phyloP scores from a whole-genome alignment of 2,797 vertebrate genomes.

The Mus minutoides region DNA sequence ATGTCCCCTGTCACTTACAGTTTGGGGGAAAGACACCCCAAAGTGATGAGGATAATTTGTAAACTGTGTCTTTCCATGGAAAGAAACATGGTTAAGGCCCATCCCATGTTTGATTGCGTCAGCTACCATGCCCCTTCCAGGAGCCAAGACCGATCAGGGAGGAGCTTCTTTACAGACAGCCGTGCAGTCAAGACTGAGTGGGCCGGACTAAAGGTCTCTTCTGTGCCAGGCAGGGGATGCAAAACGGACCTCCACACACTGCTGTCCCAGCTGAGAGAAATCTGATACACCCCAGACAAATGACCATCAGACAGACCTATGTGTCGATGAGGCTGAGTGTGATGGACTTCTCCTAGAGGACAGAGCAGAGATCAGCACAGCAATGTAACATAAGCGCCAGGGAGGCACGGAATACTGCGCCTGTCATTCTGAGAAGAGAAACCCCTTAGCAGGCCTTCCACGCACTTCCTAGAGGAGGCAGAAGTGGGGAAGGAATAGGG shows the following conservation, averaged over 20 bases:
- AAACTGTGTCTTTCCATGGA: neutral
- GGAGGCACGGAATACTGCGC: neutral
- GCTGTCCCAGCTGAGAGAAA: neutral
- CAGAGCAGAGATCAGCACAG: neutral
- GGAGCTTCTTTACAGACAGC: neutral
- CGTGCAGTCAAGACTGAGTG: neutral
- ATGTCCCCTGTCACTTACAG: neutral
- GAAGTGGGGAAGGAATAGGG: neutral
- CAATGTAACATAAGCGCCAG: rapidly evolving
- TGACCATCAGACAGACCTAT: too few relatives aligned
- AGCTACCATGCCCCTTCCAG: neutral
- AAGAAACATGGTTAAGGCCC: neutral
- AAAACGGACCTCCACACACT: neutral
- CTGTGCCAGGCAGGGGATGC: too few relatives aligned
- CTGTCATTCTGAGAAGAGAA: neutral
- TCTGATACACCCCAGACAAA: neutral
- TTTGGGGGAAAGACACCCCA: neutral
- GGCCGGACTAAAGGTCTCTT: neutral
- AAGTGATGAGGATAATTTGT: neutral
- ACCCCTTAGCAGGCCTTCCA: neutral
- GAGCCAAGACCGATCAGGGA: neutral
- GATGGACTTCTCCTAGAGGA: neutral
- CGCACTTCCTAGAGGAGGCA: neutral
- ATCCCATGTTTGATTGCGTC: neutral
- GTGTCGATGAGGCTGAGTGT: too few relatives aligned